Base-by-base conservation (phyloP, 1,140 invertebrate genomes). In the Drosophila ficusphila region DNA sequence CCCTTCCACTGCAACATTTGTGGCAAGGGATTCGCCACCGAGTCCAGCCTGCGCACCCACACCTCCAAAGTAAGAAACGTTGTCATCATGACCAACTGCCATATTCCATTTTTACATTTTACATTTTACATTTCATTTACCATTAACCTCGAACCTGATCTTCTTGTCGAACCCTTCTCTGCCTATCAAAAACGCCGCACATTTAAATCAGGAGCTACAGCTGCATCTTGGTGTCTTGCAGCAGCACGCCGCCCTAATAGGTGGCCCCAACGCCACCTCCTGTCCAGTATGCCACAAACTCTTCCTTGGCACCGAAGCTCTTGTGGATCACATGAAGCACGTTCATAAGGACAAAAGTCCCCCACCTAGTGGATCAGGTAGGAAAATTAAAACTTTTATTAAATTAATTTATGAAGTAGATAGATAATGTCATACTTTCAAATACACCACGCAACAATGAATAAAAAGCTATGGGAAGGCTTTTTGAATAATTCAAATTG, bases 1-100 rank as follows among this genome's bases (percentile, higher is more conserved):
- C 97, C 97, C 18, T 98, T 98, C 92, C 97, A 98, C 90, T 99
- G 98, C 92, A 97, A 96, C 91, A 98, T 99, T 83, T 99, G 98
- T 92, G 97, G 98, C 56, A 98, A 99, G 90, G 97, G 97, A 33
- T 99, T 99, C 91, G 97, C 98, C 44, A 98, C 97, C 51, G 97
- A 99, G 90, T 98, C 97, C 85, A 98, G 97, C 91, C 94, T 99
- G 58, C 94, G 97, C 91, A 98, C 97, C 39, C 98, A 99, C 92
- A 98, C 97, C 76, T 96, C 97, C 82, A 99, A 99, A 97, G 98
- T 99, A 94, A 95, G 95, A 94, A 1, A 7, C 12, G 4, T 33
- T 14, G 23, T 19, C 33, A 9, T 12, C 33, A 54, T 33, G 39
- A n/a, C 2, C n/a, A 14, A 12, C 25, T 12, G 25, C 25, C 27